A percentile compares a stretch with the other conserved stretches of the same genome.
phyloP scores from a whole-genome alignment of 2,797 vertebrate species.

The Thamnophis elegans region DNA sequence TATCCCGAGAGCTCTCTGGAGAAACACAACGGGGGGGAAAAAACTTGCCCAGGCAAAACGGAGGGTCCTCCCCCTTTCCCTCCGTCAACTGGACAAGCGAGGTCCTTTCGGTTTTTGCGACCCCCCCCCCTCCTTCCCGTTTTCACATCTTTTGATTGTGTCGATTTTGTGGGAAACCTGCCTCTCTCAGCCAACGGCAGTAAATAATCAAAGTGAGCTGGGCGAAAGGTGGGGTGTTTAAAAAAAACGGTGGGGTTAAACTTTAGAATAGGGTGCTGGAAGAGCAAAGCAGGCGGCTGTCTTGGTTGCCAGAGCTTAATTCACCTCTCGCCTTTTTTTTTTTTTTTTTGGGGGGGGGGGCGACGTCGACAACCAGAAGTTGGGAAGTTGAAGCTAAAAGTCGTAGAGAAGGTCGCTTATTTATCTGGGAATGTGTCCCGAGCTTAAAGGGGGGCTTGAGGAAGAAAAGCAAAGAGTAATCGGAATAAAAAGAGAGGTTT shows the following conservation, averaged over 20 bases:
- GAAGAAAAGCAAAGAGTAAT: not conserved
- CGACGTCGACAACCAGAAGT: not conserved
- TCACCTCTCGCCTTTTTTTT: not conserved
- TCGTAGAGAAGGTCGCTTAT: not conserved
- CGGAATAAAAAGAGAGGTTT: not conserved
- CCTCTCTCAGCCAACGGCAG: not conserved
- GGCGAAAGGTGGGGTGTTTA: not conserved
- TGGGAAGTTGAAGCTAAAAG: not conserved
- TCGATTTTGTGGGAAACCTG: not conserved
- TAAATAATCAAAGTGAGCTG: not conserved
- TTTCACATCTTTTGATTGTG: slow-evolving; percentile 15
- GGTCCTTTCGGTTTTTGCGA: not conserved
- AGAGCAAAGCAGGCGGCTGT: not conserved
- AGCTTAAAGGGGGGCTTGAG: not conserved
- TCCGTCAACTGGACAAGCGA: not conserved
- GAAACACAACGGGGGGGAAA: no score
- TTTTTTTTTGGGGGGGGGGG: no score
- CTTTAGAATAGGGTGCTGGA: not conserved
- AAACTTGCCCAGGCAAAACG: not conserved
- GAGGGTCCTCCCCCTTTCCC: not conserved
- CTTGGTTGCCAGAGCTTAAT: not conserved
- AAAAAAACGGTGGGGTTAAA: not conserved
- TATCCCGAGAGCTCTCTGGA: not conserved
- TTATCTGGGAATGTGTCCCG: not conserved
- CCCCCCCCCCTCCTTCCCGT: not conserved